Base-by-base conservation (phyloP, 2,113 vertebrate species). In the Crocuta crocuta region DNA sequence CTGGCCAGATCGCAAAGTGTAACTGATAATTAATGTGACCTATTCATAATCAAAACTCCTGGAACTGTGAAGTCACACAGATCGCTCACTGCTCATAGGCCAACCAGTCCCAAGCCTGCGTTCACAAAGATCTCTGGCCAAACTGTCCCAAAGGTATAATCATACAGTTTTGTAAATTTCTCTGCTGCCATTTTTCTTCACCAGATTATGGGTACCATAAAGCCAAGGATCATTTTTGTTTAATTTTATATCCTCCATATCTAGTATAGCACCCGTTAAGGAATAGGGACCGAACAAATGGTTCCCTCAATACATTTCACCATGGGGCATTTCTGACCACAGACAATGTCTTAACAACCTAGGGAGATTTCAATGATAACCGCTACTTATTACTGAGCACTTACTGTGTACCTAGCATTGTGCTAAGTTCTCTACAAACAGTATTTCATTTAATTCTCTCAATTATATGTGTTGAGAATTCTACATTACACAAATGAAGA, bases 21-120 rank as follows among this genome's bases (percentile, higher is more conserved):
- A 65, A 73, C 15, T 80, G 2, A 58, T 8, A 63, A 66, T 78
- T 90, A 96, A 63, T 26, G 13, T 31, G 10, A 11, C 61, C 33
- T 86, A 66, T 35, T 85, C 66, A 83, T 82, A 92, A 92, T 83
- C 50, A 45, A 97, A 93, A 79, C 33, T n/a, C 39, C 31, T 68
- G 17, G 81, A 80, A 89, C 4, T 66, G 31, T 80, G 39, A 87
- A 87, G 31, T 61, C 11, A 35, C 1, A 73, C 1, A n/a, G 63
- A 24, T 8, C 33, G 31, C 43, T 76, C 24, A n/a, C 7, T 71
- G 31, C 3, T 89, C 43, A 65, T 1, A 17, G 53, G 6, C 10
- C 66, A 94, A 66, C 0, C 0, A 79, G 79, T 76, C 35, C 11
- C 2, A 65, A 84, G 33, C 13, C 16, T 43, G 7, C 8, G 9